Conservation (phyloP, 2,888 invertebrate species). For the Amphipoea lucens region DNA sequence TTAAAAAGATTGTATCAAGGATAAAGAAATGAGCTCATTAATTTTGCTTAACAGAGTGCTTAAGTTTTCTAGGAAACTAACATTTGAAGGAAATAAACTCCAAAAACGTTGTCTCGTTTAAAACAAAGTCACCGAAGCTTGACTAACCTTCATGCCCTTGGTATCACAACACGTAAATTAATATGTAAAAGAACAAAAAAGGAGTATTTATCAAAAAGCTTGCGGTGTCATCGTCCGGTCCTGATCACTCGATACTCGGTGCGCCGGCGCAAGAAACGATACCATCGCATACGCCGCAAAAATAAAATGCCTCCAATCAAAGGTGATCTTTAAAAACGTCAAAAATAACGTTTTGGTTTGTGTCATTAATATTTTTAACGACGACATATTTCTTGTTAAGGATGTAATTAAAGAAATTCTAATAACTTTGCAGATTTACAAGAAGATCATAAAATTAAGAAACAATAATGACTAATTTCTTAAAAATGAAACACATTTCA, state of each 20-base stretch:
- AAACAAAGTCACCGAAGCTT: constrained; percentile 26
- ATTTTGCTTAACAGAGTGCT: constrained; percentile 36
- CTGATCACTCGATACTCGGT: constrained; percentile 81
- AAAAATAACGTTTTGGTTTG: constrained; percentile 49
- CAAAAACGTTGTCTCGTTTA: background rate
- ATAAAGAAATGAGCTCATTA: constrained; percentile 52
- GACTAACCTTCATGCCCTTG: constrained; percentile 58
- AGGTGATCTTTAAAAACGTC: constrained; percentile 65
- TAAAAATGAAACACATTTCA: background rate
- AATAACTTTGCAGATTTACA: constrained; percentile 17
- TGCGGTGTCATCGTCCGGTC: constrained; percentile 86
- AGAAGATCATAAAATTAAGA: constrained; percentile 5
- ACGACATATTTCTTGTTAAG: constrained; percentile 23
- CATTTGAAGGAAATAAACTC: background rate
- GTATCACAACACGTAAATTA: constrained; percentile 85
- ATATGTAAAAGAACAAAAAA: constrained; percentile 80
- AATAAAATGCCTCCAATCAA: constrained; percentile 61
- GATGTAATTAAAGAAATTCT: constrained; percentile 40
- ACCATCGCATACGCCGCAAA: constrained; percentile 63
- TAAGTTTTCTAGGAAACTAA: constrained; percentile 36
- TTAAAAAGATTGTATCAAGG: constrained; percentile 58
- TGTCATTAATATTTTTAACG: constrained; percentile 58
- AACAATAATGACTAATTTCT: background rate
- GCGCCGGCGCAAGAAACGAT: constrained; percentile 65
- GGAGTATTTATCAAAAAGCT: constrained; percentile 83